Evolutionary conservation across 1,140 invertebrate genomes (phyloP).

Genomic region (Drosophila obscura): DNA sequence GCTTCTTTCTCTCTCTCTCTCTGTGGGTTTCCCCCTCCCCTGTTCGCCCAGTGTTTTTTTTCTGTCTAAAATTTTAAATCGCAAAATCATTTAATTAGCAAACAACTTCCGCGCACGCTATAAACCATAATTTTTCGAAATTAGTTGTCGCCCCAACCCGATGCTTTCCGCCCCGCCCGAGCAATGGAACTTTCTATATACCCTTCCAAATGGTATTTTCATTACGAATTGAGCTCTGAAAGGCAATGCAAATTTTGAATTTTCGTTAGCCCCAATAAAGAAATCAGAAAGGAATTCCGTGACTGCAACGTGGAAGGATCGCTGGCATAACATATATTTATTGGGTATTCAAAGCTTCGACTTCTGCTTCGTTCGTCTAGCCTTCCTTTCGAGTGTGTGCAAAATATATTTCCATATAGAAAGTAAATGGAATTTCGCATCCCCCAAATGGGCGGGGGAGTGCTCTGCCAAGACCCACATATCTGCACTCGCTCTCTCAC

Average conservation of each 20-base stretch:
- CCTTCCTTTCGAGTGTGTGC: slow-evolving; percentile 19
- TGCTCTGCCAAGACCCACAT: slow-evolving; percentile 27
- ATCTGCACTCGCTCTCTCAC: neutral
- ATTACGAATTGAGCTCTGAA: slow-evolving; percentile 3
- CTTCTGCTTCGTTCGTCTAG: too few relatives aligned
- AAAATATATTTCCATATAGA: slow-evolving; percentile 48
- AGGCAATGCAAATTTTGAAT: too few relatives aligned
- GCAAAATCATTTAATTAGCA: slow-evolving; percentile 64
- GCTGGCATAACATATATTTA: neutral
- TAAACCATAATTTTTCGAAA: slow-evolving; percentile 46
- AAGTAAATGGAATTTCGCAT: slow-evolving; percentile 53
- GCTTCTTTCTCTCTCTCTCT: too few relatives aligned
- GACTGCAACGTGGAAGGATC: too few relatives aligned
- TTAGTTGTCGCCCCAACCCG: slow-evolving; percentile 33
- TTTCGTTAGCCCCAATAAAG: too few relatives aligned
- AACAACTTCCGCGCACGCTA: slow-evolving; percentile 43
- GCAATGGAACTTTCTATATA: slow-evolving; percentile 38
- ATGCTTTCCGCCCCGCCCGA: too few relatives aligned
- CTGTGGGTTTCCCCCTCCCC: slow-evolving; percentile 41
- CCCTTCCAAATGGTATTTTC: slow-evolving; percentile 25
- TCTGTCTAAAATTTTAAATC: too few relatives aligned
- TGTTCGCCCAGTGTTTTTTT: slow-evolving; percentile 39
- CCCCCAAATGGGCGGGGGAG: neutral
- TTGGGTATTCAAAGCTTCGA: too few relatives aligned
- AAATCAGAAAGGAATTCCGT: too few relatives aligned